These are phyloP conservation scores for Brachypodius melanocephalos DNA, from an alignment of 2,113 vertebrate genomes.

Conservation along the genomic window DNA sequence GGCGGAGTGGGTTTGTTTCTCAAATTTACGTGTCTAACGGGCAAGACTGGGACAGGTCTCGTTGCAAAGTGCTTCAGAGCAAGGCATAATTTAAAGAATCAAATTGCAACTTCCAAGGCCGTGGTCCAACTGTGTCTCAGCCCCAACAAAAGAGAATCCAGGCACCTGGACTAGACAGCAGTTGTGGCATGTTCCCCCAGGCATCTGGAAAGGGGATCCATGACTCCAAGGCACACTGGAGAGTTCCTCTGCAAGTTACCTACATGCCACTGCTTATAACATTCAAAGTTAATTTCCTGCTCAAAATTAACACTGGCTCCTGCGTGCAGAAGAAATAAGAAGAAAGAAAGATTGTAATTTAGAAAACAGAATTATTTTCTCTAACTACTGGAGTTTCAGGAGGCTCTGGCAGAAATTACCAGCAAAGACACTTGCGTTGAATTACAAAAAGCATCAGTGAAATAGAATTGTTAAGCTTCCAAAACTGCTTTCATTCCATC, in stretches of 20 bases:
- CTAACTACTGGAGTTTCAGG: not conserved
- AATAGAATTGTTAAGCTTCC: constrained; percentile 14
- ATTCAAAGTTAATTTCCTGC: not conserved
- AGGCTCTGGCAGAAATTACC: not conserved
- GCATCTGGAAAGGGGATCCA: not conserved
- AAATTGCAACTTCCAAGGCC: not conserved
- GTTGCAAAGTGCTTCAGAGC: not conserved
- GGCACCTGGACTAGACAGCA: not conserved
- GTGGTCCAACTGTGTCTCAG: not conserved
- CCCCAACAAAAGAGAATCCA: not conserved
- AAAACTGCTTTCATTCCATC: constrained; percentile 33
- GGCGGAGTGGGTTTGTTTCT: not conserved
- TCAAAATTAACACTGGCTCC: not conserved
- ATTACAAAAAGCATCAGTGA: constrained; percentile 24
- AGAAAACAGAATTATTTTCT: not conserved
- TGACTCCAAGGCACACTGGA: not conserved
- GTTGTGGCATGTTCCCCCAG: not conserved
- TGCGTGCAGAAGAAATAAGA: not conserved
- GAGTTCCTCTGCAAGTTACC: not conserved
- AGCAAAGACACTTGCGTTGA: not conserved
- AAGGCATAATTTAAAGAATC: not conserved
- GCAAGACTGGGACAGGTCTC: not conserved
- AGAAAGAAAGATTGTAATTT: not conserved
- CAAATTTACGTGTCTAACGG: not conserved
- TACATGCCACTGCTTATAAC: not conserved